Conservation (phyloP, 2,888 invertebrate species). For the Lasioglossum pauxillum region DNA sequence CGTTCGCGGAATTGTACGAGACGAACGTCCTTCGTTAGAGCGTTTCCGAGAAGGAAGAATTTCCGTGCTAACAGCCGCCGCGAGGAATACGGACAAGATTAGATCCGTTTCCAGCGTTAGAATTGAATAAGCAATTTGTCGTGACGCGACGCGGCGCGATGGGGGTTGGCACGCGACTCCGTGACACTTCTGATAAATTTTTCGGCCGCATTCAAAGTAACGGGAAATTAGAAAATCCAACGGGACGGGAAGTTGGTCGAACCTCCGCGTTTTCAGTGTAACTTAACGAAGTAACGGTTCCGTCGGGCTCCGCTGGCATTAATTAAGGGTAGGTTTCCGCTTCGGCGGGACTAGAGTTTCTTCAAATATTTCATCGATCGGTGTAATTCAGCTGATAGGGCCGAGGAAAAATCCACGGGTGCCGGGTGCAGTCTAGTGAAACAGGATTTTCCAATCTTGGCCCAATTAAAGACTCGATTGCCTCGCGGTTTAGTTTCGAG, state of each 20-base stretch:
- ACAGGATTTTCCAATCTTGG: constrained; percentile 47
- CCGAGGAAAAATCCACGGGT: neutral
- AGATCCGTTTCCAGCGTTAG: constrained; percentile 27
- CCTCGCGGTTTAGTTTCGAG: constrained; percentile 39
- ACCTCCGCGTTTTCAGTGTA: neutral
- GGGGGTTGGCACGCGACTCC: neutral
- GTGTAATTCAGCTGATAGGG: constrained; percentile 7
- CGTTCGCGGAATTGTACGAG: constrained; percentile 38
- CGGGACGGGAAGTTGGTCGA: neutral
- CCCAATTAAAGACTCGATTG: constrained; percentile 48
- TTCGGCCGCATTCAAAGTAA: constrained; percentile 18
- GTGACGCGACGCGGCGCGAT: neutral
- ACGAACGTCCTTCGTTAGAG: constrained; percentile 21
- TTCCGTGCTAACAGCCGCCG: constrained; percentile 1
- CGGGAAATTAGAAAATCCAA: constrained; percentile 43
- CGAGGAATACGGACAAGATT: constrained; percentile 27
- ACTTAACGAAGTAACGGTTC: neutral
- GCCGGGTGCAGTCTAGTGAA: constrained; percentile 4
- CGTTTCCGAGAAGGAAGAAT: constrained; percentile 10
- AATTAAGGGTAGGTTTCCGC: constrained; percentile 20
- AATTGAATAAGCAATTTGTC: constrained; percentile 56
- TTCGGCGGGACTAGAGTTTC: neutral
- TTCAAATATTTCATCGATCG: constrained; percentile 18
- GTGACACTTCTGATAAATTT: constrained; percentile 14
- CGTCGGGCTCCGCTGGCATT: constrained; percentile 13